A percentile compares a stretch with the other conserved stretches of the same genome.
Evolutionary conservation across 2,888 invertebrate genomes (phyloP).

Genomic region (Heliconius cydno): DNA sequence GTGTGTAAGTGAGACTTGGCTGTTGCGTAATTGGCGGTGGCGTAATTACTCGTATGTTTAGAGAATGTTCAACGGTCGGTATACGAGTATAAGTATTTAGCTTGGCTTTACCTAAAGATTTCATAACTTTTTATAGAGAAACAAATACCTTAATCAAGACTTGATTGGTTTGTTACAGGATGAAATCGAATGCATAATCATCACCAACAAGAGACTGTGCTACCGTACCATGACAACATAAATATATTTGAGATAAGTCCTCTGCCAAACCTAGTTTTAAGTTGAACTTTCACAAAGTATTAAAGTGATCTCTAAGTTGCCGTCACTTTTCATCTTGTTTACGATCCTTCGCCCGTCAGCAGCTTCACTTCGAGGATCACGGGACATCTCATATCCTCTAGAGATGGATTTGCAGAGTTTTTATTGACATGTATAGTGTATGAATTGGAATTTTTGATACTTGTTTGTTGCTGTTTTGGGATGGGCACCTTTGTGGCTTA

Average conservation of each 20-base stretch:
- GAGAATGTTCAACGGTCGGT: too few species aligned
- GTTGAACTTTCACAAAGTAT: constrained; percentile 15
- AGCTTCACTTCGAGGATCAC: constrained; percentile 1
- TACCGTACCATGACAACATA: neutral
- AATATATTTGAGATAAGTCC: neutral
- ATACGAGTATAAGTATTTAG: too few species aligned
- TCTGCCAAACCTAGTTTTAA: neutral
- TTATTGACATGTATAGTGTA: constrained; percentile 6
- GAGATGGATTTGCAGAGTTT: constrained; percentile 12
- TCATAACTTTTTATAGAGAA: too few species aligned
- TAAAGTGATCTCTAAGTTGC: constrained; percentile 23
- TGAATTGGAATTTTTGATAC: neutral
- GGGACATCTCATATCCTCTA: neutral
- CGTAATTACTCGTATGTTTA: too few species aligned
- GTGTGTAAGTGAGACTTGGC: too few species aligned
- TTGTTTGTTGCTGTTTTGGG: neutral
- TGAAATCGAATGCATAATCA: neutral
- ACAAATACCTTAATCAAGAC: too few species aligned
- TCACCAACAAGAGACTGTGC: neutral
- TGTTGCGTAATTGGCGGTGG: too few species aligned
- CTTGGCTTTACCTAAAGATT: too few species aligned
- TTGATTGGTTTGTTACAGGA: too few species aligned
- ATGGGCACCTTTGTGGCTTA: neutral
- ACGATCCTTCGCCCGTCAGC: neutral
- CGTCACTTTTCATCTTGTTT: constrained; percentile 20